phyloP scores from a whole-genome alignment of 2,797 vertebrate genomes.

The Hippocampus kuda region DNA sequence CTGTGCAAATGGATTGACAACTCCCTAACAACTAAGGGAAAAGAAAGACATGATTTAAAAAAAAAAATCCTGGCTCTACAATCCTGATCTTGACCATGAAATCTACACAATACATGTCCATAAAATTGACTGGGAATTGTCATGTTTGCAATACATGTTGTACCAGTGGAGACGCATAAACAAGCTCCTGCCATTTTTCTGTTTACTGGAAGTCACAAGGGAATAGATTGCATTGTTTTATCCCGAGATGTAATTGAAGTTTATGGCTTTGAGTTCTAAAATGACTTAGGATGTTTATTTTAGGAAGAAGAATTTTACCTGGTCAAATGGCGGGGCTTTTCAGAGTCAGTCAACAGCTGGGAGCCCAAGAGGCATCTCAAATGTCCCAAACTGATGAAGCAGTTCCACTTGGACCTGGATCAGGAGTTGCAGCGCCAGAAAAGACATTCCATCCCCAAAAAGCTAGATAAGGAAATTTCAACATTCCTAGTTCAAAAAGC shows the following conservation, averaged over 20 bases:
- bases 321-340: conserved; percentile 83
- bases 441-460: conserved; percentile 40
- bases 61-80: no score
- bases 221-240: neutral
- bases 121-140: neutral
- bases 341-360: conserved; percentile 74
- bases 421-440: conserved; percentile 57
- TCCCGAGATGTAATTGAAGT: neutral
- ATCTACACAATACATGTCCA: neutral
- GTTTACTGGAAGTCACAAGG: neutral
- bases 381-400: conserved; percentile 72
- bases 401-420: conserved; percentile 77
- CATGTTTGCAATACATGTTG: neutral
- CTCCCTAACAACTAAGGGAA: no score
- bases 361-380: conserved; percentile 80
- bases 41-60: no score
- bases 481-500: conserved; percentile 72
- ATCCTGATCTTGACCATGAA: no score
- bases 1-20: no score
- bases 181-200: neutral
- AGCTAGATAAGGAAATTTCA: conserved; percentile 62
- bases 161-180: neutral
- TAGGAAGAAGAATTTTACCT: conserved; percentile 78
- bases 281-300: conserved; percentile 19
- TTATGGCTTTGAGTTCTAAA: neutral